These are phyloP conservation scores for Ypsolopha scabrella DNA, from an alignment of 2,888 invertebrate species.

Conservation along the genomic window DNA sequence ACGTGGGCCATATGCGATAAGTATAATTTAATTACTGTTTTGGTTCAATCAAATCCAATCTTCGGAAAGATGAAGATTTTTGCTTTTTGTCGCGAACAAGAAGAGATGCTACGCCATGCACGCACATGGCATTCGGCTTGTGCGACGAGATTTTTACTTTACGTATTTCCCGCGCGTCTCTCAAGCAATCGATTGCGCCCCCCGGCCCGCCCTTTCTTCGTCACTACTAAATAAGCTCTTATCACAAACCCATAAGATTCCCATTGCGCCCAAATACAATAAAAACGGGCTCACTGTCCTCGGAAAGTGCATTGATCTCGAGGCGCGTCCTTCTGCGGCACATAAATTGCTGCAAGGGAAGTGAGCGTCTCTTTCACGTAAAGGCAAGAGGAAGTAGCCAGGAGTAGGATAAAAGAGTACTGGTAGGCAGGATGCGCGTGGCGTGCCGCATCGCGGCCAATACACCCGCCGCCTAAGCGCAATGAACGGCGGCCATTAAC, in stretches of 20 bases:
- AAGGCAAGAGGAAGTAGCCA: slow-evolving; percentile 26
- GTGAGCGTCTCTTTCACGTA: slow-evolving; percentile 44
- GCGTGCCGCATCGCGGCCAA: slow-evolving; percentile 40
- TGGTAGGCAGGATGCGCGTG: slow-evolving; percentile 61
- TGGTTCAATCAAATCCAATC: too few species aligned
- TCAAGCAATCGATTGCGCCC: slow-evolving; percentile 37
- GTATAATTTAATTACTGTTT: too few species aligned
- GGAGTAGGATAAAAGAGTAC: slow-evolving; percentile 48
- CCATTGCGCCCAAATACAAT: slow-evolving; percentile 41
- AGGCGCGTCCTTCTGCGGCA: slow-evolving; percentile 61
- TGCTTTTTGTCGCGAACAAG: slow-evolving; percentile 7
- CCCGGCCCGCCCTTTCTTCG: slow-evolving; percentile 10
- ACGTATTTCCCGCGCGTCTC: slow-evolving; percentile 55
- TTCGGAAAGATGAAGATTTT: too few species aligned
- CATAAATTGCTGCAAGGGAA: slow-evolving; percentile 65
- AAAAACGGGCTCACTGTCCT: slow-evolving; percentile 63
- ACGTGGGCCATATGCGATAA: too few species aligned
- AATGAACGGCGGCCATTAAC: slow-evolving; percentile 62
- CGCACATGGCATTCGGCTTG: slow-evolving; percentile 19
- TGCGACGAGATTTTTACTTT: background rate
- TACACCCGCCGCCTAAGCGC: slow-evolving; percentile 64
- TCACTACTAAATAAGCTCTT: slow-evolving; percentile 34
- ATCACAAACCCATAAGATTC: slow-evolving; percentile 36
- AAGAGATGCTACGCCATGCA: slow-evolving; percentile 12
- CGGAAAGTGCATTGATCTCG: slow-evolving; percentile 69